A percentile compares a stretch with the other conserved stretches of the same genome.
phyloP scores from a whole-genome alignment of 2,113 vertebrate genomes.

The Merops nubicus region DNA sequence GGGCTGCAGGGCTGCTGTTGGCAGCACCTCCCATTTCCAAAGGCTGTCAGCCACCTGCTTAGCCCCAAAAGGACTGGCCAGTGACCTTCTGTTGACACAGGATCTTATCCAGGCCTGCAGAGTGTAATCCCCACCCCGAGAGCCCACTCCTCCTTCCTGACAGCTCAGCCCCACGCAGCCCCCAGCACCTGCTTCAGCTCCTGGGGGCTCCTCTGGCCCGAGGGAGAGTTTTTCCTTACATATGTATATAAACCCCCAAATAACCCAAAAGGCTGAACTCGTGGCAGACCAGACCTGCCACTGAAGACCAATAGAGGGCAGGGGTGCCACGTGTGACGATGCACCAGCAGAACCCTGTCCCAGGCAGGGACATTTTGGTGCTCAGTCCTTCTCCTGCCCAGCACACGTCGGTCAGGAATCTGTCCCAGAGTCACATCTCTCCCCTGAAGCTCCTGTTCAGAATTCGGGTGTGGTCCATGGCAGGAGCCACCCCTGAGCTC shows the following conservation, averaged over 20 bases:
- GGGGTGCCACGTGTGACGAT: background rate
- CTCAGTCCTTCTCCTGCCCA: background rate
- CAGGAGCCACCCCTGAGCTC: background rate
- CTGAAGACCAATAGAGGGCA: constrained; percentile 37
- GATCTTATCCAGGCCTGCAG: too few species aligned
- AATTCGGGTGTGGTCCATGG: background rate
- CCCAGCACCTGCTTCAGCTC: too few species aligned
- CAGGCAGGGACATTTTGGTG: background rate
- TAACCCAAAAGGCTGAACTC: too few species aligned
- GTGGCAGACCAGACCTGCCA: background rate
- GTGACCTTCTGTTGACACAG: too few species aligned
- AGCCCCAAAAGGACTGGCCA: background rate
- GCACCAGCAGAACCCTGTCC: background rate
- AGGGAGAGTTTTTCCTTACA: background rate
- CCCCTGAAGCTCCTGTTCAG: background rate
- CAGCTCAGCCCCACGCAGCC: background rate
- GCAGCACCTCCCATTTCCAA: background rate
- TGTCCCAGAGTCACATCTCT: background rate
- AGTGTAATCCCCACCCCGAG: too few species aligned
- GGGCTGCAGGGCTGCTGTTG: background rate
- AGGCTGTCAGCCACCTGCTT: background rate
- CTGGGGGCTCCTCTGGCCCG: too few species aligned
- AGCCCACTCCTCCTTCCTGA: background rate
- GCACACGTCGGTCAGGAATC: background rate
- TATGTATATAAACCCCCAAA: fast-evolving